These are phyloP conservation scores for Entomyzon cyanotis DNA, from an alignment of 2,113 vertebrate species.

Conservation along the genomic window DNA sequence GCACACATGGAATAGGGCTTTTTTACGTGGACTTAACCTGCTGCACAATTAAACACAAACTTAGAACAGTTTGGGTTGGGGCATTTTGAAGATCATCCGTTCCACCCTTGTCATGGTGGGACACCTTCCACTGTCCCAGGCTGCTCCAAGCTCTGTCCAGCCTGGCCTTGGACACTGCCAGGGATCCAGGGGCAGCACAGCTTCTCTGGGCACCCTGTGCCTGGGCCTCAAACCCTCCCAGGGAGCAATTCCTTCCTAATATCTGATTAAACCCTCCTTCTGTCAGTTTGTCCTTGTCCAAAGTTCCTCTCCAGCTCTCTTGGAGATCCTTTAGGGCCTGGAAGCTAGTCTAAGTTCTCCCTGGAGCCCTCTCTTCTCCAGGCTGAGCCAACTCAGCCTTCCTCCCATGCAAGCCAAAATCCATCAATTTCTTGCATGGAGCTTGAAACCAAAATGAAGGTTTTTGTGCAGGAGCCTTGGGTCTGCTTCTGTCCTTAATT, in stretches of 20 bases:
- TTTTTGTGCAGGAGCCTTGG: not conserved
- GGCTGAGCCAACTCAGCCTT: not conserved
- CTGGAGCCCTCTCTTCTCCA: not conserved
- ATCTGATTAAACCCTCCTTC: not conserved
- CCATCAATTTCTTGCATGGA: not conserved
- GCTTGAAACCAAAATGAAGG: not conserved
- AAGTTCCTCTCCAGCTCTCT: not conserved
- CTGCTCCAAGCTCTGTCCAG: fast-evolving
- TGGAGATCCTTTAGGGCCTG: not conserved
- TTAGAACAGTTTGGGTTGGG: not conserved
- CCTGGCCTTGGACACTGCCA: not conserved
- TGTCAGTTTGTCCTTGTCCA: not conserved
- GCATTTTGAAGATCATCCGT: not conserved
- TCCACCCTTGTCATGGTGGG: not conserved
- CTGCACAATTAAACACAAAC: not conserved
- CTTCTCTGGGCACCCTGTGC: not conserved
- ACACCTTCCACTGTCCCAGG: fast-evolving
- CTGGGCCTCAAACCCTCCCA: fast-evolving
- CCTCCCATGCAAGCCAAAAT: not conserved
- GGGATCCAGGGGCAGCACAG: not conserved
- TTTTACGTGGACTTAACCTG: not conserved
- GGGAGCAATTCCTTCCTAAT: not conserved
- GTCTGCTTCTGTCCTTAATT: not conserved
- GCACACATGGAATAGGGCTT: not conserved
- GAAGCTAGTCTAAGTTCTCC: not conserved